phyloP scores from a whole-genome alignment of 2,888 invertebrate genomes.

The Lysandra bellargus region DNA sequence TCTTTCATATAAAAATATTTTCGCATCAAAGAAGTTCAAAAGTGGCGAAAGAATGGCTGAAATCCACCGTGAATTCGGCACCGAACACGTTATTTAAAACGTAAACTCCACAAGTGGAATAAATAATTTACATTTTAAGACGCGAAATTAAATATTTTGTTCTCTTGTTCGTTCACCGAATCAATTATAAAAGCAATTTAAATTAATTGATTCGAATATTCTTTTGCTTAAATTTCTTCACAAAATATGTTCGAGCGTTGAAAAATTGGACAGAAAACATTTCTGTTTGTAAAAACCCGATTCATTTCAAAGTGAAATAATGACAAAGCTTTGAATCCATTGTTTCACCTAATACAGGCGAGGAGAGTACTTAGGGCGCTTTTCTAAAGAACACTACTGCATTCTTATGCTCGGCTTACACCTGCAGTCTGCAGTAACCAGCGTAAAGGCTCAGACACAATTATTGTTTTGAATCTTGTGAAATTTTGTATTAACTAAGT shows the following conservation, averaged over 20 bases:
- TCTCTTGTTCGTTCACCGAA: background rate
- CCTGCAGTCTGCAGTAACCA: constrained; percentile 24
- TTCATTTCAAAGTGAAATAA: constrained; percentile 29
- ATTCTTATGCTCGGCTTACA: constrained; percentile 30
- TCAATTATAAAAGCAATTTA: constrained; percentile 28
- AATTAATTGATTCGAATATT: constrained; percentile 24
- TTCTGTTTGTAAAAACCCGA: constrained; percentile 9
- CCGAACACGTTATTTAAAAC: background rate
- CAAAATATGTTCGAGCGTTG: background rate
- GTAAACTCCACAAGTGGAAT: background rate
- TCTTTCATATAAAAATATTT: background rate
- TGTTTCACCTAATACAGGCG: constrained; percentile 33
- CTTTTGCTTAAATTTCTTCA: constrained; percentile 12
- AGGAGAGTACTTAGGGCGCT: constrained; percentile 20
- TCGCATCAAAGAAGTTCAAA: background rate
- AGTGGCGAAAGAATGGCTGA: background rate
- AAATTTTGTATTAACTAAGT: constrained; percentile 3
- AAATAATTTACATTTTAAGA: constrained; percentile 26
- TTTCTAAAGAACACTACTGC: constrained; percentile 31
- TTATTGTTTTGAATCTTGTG: constrained; percentile 26
- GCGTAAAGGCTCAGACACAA: constrained; percentile 26
- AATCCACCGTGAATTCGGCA: background rate
- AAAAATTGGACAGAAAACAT: constrained; percentile 21
- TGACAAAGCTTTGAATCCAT: constrained; percentile 22
- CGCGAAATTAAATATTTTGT: constrained; percentile 15